Evolutionary conservation across 2,888 invertebrate genomes (phyloP).

Genomic region (Nymphalis polychloros): DNA sequence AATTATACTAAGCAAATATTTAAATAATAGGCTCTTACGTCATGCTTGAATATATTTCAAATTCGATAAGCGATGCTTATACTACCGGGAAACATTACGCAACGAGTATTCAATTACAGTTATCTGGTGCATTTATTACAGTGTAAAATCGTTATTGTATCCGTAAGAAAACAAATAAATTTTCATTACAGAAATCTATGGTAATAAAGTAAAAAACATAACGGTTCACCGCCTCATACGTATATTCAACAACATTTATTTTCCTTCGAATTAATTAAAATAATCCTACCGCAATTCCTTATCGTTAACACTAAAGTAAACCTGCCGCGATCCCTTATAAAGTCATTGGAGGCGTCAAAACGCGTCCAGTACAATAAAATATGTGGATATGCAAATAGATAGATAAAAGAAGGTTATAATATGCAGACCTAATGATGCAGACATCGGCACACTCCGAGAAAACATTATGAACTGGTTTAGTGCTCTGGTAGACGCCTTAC

Average conservation of each 20-base stretch:
- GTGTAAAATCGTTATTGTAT: slow-evolving; percentile 22
- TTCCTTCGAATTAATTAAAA: slow-evolving; percentile 42
- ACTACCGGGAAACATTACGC: slow-evolving; percentile 14
- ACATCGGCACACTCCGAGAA: slow-evolving; percentile 41
- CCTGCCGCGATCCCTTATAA: slow-evolving; percentile 59
- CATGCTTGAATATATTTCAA: slow-evolving; percentile 10
- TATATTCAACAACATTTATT: slow-evolving; percentile 31
- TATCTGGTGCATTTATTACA: slow-evolving; percentile 19
- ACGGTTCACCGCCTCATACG: slow-evolving; percentile 15
- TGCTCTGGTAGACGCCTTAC: slow-evolving; percentile 40
- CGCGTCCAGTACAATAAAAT: slow-evolving; percentile 55
- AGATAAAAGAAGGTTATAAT: slow-evolving; percentile 68
- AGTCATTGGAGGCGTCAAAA: slow-evolving; percentile 64
- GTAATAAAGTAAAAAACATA: slow-evolving; percentile 23
- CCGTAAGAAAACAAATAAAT: slow-evolving; percentile 25
- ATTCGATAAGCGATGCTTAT: slow-evolving; percentile 13
- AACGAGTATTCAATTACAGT: slow-evolving; percentile 6
- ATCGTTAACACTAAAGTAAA: slow-evolving; percentile 49
- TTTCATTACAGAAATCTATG: slow-evolving; percentile 32
- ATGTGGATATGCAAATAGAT: slow-evolving; percentile 63
- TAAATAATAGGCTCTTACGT: slow-evolving; percentile 4
- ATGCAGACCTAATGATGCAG: slow-evolving; percentile 57
- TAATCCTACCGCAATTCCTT: slow-evolving; percentile 41
- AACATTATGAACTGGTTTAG: slow-evolving; percentile 50
- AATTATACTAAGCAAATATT: neutral